Conservation (phyloP, 1,140 invertebrate genomes). For the Asobara japonica region DNA sequence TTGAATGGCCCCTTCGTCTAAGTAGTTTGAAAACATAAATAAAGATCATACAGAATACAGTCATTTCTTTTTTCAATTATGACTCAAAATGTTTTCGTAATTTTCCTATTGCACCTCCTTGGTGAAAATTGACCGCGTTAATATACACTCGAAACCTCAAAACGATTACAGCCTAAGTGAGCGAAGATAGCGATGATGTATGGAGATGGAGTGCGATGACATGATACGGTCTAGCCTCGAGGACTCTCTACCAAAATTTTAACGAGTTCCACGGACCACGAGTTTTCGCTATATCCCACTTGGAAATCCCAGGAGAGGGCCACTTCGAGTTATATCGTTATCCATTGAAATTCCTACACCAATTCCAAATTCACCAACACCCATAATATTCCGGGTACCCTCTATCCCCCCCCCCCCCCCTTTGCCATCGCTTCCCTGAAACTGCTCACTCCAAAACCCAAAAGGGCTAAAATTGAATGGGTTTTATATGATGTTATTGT, state of each 20-base stretch:
- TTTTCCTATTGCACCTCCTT: too few species aligned
- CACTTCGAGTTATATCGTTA: conserved; percentile 11
- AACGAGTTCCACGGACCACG: neutral
- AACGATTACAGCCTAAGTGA: neutral
- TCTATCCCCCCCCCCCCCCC: neutral
- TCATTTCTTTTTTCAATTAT: too few species aligned
- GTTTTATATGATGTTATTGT: neutral
- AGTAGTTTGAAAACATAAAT: too few species aligned
- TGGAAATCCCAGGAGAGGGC: neutral
- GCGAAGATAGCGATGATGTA: too few species aligned
- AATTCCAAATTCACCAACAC: neutral
- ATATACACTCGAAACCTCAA: too few species aligned
- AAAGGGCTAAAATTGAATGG: conserved; percentile 1
- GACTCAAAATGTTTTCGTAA: too few species aligned
- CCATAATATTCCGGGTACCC: neutral
- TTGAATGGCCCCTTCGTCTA: too few species aligned
- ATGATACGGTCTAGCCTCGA: neutral
- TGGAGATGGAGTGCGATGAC: neutral
- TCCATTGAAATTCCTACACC: conserved; percentile 10
- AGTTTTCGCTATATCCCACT: conserved; percentile 5
- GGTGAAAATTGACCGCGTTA: too few species aligned
- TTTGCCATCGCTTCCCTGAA: too few species aligned
- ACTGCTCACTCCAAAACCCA: neutral
- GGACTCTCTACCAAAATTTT: conserved; percentile 2
- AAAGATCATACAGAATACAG: too few species aligned